Percentiles rank a stretch among this genome's conserved stretches.
phyloP scores from a whole-genome alignment of 2,888 invertebrate genomes.

The Elmis aenea region DNA sequence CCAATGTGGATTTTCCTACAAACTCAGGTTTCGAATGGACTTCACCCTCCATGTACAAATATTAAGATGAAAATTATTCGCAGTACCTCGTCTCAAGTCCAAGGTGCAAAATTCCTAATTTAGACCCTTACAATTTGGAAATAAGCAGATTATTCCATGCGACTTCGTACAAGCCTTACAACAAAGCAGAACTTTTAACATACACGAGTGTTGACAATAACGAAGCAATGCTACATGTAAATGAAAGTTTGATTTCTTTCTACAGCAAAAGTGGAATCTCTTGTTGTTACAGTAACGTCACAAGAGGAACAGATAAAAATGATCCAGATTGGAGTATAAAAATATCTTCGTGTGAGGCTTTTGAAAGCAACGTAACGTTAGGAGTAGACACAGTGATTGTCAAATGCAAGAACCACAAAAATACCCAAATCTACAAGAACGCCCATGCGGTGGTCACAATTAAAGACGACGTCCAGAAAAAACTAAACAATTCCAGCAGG shows the following conservation, averaged over 20 bases:
- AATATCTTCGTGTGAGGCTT: slow-evolving; percentile 47
- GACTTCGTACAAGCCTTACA: slow-evolving; percentile 52
- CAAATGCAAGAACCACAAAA: slow-evolving; percentile 42
- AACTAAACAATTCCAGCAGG: slow-evolving; percentile 30
- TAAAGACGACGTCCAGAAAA: slow-evolving; percentile 48
- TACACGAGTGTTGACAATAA: slow-evolving; percentile 33
- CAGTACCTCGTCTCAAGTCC: slow-evolving; percentile 56
- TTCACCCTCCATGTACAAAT: too few species aligned
- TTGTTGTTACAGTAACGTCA: slow-evolving; percentile 33
- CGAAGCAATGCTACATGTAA: slow-evolving; percentile 37
- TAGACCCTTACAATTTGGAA: slow-evolving; percentile 55
- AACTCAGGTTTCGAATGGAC: too few species aligned
- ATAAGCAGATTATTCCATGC: slow-evolving; percentile 51
- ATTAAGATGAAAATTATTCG: too few species aligned
- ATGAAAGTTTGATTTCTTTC: slow-evolving; percentile 31
- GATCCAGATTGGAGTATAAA: slow-evolving; percentile 37
- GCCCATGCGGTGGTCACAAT: slow-evolving; percentile 53
- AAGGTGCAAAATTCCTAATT: slow-evolving; percentile 58
- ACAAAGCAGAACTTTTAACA: slow-evolving; percentile 40
- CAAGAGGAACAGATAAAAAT: neutral
- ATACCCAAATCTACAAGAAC: slow-evolving; percentile 48
- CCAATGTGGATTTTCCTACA: slow-evolving; percentile 1
- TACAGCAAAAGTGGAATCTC: slow-evolving; percentile 31
- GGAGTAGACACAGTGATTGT: slow-evolving; percentile 50
- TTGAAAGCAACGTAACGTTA: slow-evolving; percentile 41